A percentile compares a stretch with the other conserved stretches of the same genome.
Evolutionary conservation across 2,797 vertebrate species (phyloP).

Genomic region (Rhincodon typus): DNA sequence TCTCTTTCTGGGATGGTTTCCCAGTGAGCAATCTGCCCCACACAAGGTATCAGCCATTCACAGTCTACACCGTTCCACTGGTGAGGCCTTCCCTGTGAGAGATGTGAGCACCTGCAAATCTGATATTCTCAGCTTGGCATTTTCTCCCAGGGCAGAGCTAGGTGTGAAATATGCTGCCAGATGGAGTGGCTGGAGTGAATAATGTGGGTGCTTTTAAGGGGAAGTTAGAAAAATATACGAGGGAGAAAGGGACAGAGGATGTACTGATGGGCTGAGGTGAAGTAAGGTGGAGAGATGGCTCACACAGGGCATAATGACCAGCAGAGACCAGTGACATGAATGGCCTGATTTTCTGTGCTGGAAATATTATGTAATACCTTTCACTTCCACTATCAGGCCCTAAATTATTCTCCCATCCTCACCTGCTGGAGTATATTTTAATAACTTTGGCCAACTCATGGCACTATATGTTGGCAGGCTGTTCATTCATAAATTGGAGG

Average conservation of each 20-base stretch:
- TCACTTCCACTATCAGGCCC: neutral
- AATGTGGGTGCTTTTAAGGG: neutral
- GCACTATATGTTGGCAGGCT: neutral
- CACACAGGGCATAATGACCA: neutral
- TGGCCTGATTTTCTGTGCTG: neutral
- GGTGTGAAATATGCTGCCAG: neutral
- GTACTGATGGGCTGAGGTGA: neutral
- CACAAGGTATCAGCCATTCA: neutral
- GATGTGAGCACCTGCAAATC: neutral
- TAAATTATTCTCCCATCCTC: neutral
- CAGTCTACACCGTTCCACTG: no score
- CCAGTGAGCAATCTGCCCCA: neutral
- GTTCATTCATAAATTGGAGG: neutral
- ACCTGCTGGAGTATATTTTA: neutral
- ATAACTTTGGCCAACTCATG: neutral
- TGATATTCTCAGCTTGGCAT: neutral
- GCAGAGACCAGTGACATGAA: neutral
- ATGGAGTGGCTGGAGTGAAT: neutral
- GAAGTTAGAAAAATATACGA: neutral
- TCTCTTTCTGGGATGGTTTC: conserved; percentile 5
- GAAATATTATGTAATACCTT: neutral
- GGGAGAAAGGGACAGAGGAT: neutral
- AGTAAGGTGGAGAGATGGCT: neutral
- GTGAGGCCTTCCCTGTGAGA: neutral
- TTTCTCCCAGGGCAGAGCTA: neutral